Evolutionary conservation across 2,888 invertebrate genomes (phyloP).

Genomic region (Acanthacorydalis orientalis): DNA sequence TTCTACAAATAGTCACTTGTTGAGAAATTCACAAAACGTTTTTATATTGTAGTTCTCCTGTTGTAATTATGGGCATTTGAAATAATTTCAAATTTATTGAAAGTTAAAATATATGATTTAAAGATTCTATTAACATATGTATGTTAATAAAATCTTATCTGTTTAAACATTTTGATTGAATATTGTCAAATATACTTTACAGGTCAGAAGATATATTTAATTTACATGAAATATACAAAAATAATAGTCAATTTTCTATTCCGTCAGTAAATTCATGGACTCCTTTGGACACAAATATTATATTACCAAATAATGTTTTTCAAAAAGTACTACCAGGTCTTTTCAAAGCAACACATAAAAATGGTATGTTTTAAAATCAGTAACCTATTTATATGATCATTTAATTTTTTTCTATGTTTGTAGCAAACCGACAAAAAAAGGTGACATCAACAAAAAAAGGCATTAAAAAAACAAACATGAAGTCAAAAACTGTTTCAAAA

Average conservation of each 20-base stretch:
- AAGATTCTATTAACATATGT: neutral
- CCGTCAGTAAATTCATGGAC: neutral
- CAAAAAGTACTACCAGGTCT: conserved; percentile 1
- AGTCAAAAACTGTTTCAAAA: neutral
- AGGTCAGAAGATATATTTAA: neutral
- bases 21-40: no score
- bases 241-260: neutral
- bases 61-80: no score
- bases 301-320: conserved; percentile 1
- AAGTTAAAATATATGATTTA: no score
- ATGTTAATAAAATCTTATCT: neutral
- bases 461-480: neutral
- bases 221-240: neutral
- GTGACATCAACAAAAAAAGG: neutral
- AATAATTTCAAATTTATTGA: no score
- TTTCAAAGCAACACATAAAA: neutral
- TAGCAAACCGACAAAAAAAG: neutral
- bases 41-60: no score
- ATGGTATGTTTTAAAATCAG: neutral
- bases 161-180: neutral
- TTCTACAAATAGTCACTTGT: no score
- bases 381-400: neutral
- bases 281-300: conserved; percentile 2
- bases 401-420: neutral
- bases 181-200: neutral